Percentiles rank a stretch among this genome's conserved stretches.
Conservation (phyloP, 2,797 vertebrate genomes). For the Macrochelys suwanniensis region DNA sequence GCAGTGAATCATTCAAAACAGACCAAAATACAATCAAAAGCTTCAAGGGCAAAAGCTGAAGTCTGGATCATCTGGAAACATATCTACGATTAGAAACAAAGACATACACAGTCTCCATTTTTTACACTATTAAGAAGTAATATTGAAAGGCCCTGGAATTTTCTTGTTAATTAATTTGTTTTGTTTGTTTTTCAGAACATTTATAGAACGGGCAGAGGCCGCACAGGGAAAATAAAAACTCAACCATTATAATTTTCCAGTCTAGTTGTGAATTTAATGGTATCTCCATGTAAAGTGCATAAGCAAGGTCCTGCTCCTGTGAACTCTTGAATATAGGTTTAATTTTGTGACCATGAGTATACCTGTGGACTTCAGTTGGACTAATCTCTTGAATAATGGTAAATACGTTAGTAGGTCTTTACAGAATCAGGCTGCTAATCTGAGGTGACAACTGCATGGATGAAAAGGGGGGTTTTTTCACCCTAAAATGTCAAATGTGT, state of each 20-base stretch:
- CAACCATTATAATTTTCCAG: background rate
- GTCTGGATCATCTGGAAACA: background rate
- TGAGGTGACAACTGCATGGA: too few species aligned
- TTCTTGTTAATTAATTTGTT: too few species aligned
- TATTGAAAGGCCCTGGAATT: rapidly evolving
- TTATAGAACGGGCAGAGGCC: rapidly evolving
- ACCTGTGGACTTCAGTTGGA: too few species aligned
- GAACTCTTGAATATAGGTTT: too few species aligned
- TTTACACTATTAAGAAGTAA: background rate
- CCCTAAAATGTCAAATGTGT: too few species aligned
- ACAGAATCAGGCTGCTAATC: too few species aligned
- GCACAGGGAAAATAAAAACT: background rate
- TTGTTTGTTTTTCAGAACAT: background rate
- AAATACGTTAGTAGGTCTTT: too few species aligned
- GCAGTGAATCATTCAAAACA: background rate
- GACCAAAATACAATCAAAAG: background rate
- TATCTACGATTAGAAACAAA: background rate
- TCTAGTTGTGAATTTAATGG: background rate
- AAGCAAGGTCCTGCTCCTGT: background rate
- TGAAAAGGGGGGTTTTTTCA: too few species aligned
- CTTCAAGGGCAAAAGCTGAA: background rate
- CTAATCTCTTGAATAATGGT: too few species aligned
- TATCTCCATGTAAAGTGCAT: too few species aligned
- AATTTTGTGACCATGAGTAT: too few species aligned
- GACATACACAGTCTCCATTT: rapidly evolving